Evolutionary conservation across 2,797 vertebrate species (phyloP).

Genomic region (Lacerta bilineata): DNA sequence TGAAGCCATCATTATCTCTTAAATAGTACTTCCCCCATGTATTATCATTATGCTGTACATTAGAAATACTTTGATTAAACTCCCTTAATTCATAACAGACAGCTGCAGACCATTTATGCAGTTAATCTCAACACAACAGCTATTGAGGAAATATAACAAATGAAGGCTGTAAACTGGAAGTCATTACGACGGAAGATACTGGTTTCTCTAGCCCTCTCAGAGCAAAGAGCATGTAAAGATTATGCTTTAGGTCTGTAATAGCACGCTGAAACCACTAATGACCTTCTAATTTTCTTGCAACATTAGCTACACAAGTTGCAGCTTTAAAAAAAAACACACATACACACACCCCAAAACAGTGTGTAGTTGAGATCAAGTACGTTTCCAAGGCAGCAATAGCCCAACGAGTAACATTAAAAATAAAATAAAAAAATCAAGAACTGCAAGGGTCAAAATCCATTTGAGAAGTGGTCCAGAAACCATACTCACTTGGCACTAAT

Average conservation of each 20-base stretch:
- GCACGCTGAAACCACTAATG: slow-evolving; percentile 65
- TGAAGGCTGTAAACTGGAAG: slow-evolving; percentile 88
- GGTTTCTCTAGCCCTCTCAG: slow-evolving; percentile 79
- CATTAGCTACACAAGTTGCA: slow-evolving; percentile 57
- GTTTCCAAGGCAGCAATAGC: slow-evolving; percentile 30
- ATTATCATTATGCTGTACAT: slow-evolving; percentile 98
- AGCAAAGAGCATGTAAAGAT: slow-evolving; percentile 81
- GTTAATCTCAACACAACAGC: slow-evolving; percentile 95
- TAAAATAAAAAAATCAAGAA: not conserved
- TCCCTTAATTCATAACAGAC: slow-evolving; percentile 97
- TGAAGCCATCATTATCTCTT: slow-evolving; percentile 97
- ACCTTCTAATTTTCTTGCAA: slow-evolving; percentile 67
- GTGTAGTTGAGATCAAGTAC: slow-evolving; percentile 37
- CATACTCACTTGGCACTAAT: slow-evolving; percentile 14
- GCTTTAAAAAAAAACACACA: not conserved
- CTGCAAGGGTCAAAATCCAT: slow-evolving; percentile 16
- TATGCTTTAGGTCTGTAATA: slow-evolving; percentile 72
- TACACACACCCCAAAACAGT: not conserved
- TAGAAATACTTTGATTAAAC: slow-evolving; percentile 99
- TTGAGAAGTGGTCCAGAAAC: slow-evolving; percentile 19
- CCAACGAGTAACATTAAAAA: not conserved
- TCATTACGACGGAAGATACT: slow-evolving; percentile 85
- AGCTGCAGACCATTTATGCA: slow-evolving; percentile 98
- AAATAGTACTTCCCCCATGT: slow-evolving; percentile 95
- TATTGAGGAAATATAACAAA: slow-evolving; percentile 93